Conservation (phyloP, 2,888 invertebrate species). For the Parnassius smintheus region DNA sequence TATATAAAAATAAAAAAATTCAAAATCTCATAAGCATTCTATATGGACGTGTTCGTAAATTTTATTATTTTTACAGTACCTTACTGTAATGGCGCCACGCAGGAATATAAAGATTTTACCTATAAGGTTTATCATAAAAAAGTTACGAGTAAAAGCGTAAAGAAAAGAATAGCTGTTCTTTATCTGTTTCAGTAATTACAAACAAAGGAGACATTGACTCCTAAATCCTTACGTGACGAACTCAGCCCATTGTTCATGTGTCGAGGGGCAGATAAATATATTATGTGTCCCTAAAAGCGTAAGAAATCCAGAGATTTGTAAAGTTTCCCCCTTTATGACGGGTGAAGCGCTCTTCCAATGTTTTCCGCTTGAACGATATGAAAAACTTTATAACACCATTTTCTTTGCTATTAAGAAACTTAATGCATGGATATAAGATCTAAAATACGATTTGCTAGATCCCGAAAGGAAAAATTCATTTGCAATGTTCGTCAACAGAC, state of each 20-base stretch:
- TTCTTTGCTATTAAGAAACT: conserved; percentile 39
- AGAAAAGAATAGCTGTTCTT: conserved; percentile 10
- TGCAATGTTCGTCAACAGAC: conserved; percentile 59
- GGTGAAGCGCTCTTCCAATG: conserved; percentile 69
- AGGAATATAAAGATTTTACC: conserved; percentile 24
- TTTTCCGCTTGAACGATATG: conserved; percentile 72
- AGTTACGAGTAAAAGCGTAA: conserved; percentile 6
- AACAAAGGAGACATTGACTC: conserved; percentile 52
- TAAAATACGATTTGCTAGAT: conserved; percentile 32
- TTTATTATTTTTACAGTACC: too few relatives aligned
- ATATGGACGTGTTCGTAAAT: too few relatives aligned
- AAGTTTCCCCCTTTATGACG: conserved; percentile 78
- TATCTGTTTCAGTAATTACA: conserved; percentile 25
- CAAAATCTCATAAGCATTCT: too few relatives aligned
- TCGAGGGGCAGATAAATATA: conserved; percentile 78
- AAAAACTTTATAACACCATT: conserved; percentile 60
- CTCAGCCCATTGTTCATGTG: conserved; percentile 71
- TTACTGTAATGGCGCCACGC: too few relatives aligned
- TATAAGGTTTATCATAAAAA: conserved; percentile 19
- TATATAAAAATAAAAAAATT: too few relatives aligned
- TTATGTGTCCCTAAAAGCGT: conserved; percentile 76
- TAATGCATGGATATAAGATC: conserved; percentile 36
- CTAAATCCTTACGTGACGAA: conserved; percentile 64
- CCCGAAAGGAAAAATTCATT: conserved; percentile 58
- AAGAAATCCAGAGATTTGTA: conserved; percentile 79